Conservation (phyloP, 2,113 vertebrate species). For the Hystrix cristata region DNA sequence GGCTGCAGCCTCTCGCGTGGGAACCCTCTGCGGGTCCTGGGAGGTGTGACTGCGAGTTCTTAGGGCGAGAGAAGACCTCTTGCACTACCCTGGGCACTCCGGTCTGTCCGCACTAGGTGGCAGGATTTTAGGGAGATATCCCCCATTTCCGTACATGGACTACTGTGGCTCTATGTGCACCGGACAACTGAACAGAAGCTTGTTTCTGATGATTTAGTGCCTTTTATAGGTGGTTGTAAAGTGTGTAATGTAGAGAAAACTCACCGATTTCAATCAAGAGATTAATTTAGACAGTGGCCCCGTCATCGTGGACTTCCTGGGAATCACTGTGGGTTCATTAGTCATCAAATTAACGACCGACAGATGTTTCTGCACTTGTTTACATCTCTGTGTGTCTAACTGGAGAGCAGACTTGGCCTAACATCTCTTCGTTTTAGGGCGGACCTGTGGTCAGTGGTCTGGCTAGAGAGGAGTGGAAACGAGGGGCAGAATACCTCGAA, state of each 20-base stretch:
- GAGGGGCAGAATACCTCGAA: neutral
- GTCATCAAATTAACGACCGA: conserved; percentile 75
- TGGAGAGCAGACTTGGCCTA: neutral
- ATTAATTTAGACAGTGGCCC: conserved; percentile 69
- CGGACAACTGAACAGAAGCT: conserved; percentile 33
- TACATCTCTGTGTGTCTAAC: conserved; percentile 66
- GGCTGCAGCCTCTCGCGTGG: neutral
- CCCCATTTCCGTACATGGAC: neutral
- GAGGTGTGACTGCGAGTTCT: neutral
- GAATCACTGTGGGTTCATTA: conserved; percentile 65
- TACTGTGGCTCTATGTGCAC: neutral
- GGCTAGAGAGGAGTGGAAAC: neutral
- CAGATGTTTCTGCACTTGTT: conserved; percentile 72
- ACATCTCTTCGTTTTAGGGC: neutral
- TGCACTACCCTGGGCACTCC: no score
- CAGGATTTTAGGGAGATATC: neutral
- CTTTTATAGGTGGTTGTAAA: conserved; percentile 64
- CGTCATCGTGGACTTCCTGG: conserved; percentile 65
- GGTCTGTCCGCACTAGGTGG: neutral
- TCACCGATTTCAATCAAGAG: conserved; percentile 64
- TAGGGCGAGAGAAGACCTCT: neutral
- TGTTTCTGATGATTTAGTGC: conserved; percentile 33
- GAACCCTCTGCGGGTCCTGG: neutral
- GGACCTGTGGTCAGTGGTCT: neutral
- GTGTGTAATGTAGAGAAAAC: conserved; percentile 65